Evolutionary conservation across 1,140 invertebrate genomes (phyloP), one percentile per base, ranked within the genome.

Genomic region (Eriosoma lanigerum): DNA sequence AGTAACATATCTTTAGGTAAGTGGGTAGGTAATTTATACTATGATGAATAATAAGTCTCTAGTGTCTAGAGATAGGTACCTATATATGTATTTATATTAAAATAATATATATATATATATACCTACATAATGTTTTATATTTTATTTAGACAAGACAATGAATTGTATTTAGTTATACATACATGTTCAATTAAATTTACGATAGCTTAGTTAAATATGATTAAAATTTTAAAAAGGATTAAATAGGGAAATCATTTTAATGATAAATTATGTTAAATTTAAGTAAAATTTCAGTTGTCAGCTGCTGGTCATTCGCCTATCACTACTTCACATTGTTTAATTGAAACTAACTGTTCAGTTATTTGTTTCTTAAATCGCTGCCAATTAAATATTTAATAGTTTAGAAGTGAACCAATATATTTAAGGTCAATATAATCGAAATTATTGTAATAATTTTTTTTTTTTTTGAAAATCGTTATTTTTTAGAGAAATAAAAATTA

Each of bases 271-370:
- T 17, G 50, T 19, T 52, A 52, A 19, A 52, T 52, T 52, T n/a
- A 64, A 64, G 12, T 38, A 38, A 64, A 64, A 64, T 64, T 38
- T 64, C 9, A 46, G n/a, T 46, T 10, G 21, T 46, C 5, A 46
- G 46, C 44, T 68, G 24, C 38, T 68, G 6, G n/a, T 24, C n/a
- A 68, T n/a, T 68, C 38, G 12, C 21, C 64, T 68, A 68, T 68
- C 38, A 46, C 21, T 46, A 44, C 46, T 68, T 46, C n/a, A n/a
- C 24, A 46, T 44, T 44, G 38, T 68, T 68, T 68, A 68, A 68
- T 68, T 68, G 38, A 32, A 68, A 68, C 64, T 46, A 68, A 68
- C 38, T 68, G 64, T 68, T 68, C n/a, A 68, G n/a, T n/a, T 68
- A 68, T 68, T 68, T 68, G 38, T 68, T 44, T 46, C 46, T 68